Conservation (phyloP, 1,140 invertebrate genomes). For the Tribolium madens region DNA sequence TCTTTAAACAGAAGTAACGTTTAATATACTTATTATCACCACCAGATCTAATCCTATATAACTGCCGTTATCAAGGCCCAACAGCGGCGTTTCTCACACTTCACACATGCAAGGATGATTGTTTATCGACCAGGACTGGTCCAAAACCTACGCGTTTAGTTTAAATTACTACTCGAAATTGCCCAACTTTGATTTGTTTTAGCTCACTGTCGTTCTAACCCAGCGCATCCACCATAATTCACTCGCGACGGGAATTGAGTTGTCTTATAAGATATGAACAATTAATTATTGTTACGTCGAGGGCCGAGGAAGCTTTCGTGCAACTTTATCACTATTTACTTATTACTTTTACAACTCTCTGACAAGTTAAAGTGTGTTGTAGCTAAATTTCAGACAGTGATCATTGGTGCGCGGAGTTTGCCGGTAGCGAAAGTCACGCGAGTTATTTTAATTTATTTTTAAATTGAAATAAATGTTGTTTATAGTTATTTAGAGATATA, state of each 20-base stretch:
- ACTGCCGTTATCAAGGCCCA: not conserved
- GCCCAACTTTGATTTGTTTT: conserved; percentile 43
- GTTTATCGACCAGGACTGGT: conserved; percentile 46
- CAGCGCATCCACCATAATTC: not conserved
- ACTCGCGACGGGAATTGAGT: not conserved
- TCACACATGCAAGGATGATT: conserved; percentile 52
- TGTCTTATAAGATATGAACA: conserved; percentile 2
- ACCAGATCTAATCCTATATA: not conserved
- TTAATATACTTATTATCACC: not conserved
- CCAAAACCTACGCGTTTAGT: conserved; percentile 13
- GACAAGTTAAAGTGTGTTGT: conserved; percentile 41
- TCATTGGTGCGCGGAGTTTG: not conserved
- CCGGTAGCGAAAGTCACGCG: conserved; percentile 26
- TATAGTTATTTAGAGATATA: conserved; percentile 86
- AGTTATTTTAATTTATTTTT: conserved; percentile 7
- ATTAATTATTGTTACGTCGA: conserved; percentile 24
- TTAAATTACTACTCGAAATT: conserved; percentile 46
- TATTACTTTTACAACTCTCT: conserved; percentile 38
- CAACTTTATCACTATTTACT: conserved; percentile 22
- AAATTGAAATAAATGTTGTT: conserved; percentile 46
- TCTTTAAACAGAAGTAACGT: not conserved
- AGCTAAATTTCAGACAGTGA: conserved; percentile 23
- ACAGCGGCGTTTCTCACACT: conserved; percentile 34
- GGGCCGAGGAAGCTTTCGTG: conserved; percentile 22
- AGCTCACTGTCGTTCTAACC: not conserved